Base-by-base conservation (phyloP, 2,113 vertebrate genomes). In the Saccopteryx bilineata region DNA sequence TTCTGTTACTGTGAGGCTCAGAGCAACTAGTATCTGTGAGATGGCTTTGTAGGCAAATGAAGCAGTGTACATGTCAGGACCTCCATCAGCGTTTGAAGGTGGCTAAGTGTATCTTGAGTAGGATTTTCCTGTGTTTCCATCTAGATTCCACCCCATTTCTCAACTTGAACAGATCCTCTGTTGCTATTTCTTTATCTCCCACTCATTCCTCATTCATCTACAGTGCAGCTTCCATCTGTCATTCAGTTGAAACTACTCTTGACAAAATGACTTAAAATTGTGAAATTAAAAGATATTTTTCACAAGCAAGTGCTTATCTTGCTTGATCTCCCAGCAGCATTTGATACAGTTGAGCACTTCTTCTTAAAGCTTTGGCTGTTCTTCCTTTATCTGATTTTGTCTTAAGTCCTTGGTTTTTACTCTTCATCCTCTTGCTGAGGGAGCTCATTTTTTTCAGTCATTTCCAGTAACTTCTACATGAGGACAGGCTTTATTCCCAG, bases 241-340 rank as follows among this genome's bases (percentile, higher is more conserved):
- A 68, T 78, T 54, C n/a, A 23, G 0, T 28, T 95, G n/a, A 91
- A 91, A 91, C 69, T 46, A 12, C 13, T 89, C 52, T 91, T 88
- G 12, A 93, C 50, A 90, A 92, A 79, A 69, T 76, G 21, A 94
- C 56, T 71, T 86, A 26, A 68, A 95, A 81, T 86, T 96, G 31
- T 66, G 85, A 50, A 93, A 90, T 74, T 66, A 89, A 84, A 80
- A 69, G 46, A 61, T 61, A 18, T 11, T 75, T 56, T 93, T 90
- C 66, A 50, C 14, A 83, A 65, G 80, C 39, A 48, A 48, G 28
- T 56, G 7, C 21, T 88, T 31, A 48, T 9, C n/a, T 72, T 46
- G 7, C 28, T n/a, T 83, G 66, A 69, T n/a, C 50, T 91, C 66
- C 87, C 5, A 1, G 28, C 31, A 63, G 21, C 48, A 61, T 81